Conservation (phyloP, 2,113 vertebrate species). For the Saimiri boliviensis region DNA sequence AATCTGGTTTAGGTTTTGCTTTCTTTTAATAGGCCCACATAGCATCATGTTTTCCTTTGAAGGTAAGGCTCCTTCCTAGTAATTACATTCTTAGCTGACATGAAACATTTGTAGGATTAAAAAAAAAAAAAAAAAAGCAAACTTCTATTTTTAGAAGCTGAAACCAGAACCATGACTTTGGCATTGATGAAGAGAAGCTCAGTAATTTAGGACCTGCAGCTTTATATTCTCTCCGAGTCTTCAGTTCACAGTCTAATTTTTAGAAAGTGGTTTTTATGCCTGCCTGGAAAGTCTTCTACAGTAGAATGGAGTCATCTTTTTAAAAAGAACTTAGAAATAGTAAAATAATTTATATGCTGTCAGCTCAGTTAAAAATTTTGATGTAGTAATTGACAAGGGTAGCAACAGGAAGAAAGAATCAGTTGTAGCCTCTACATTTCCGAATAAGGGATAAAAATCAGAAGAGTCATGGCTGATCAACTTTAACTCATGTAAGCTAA, state of each 20-base stretch:
- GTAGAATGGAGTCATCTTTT: not conserved
- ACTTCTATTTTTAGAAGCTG: slow-evolving; percentile 63
- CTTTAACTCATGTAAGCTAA: not conserved
- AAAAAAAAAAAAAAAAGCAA: not conserved
- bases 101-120: not conserved
- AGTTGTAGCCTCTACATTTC: not conserved
- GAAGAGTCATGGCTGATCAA: not conserved
- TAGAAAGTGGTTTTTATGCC: slow-evolving; percentile 10
- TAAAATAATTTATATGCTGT: not conserved
- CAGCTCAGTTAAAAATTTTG: not conserved
- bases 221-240: not conserved
- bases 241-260: slow-evolving; percentile 24
- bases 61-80: slow-evolving; percentile 4
- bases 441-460: not conserved
- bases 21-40: not conserved
- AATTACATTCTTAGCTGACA: slow-evolving; percentile 19
- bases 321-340: not conserved
- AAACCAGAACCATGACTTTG: slow-evolving; percentile 45
- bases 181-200: slow-evolving; percentile 11
- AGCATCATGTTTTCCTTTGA: not conserved
- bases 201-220: slow-evolving; percentile 5
- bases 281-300: not conserved
- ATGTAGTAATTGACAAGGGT: not conserved
- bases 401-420: no score
- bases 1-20: not conserved